Base-by-base conservation (phyloP, 2,113 vertebrate species). In the Buteo buteo region DNA sequence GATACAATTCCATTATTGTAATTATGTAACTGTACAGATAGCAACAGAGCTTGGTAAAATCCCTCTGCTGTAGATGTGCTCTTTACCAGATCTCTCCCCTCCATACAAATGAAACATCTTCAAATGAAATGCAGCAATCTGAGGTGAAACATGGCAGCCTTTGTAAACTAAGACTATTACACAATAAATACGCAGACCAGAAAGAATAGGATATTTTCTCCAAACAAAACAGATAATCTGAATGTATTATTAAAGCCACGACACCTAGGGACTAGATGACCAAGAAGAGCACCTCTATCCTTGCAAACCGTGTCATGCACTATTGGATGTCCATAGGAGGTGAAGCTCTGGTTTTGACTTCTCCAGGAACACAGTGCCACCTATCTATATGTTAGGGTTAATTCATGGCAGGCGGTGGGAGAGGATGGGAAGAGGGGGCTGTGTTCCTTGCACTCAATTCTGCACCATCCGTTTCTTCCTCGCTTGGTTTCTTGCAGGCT, bases 311-410 rank as follows among this genome's bases (percentile, higher is more conserved):
- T 3, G 3, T 12, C 59, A 15, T 2, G 28, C 7, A 1, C n/a
- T 25, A 3, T 0, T 7, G 59, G 64, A 42, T 28, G 59, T 13
- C 32, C 31, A 21, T 3, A n/a, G 32, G 28, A 50, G 49, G 18
- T 1, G 49, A 22, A 57, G 62, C 28, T 59, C 57, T 25, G 32
- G 1, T n/a, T 82, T 67, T 25, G 69, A 44, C 57, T 84, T 90
- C 38, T 71, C 52, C 95, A 57, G 11, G 88, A 78, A 16, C 79
- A 84, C 82, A 94, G 92, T 92, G 94, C 88, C 94, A 96, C 72
- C 96, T 96, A 84, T 3, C 84, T 84, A 50, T 31, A 55, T 1
- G 0, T 19, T 38, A 19, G n/a, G 11, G 80, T 55, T 74, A 70
- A 54, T 62, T 81, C 91, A 67, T 0, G 3, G 10, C 1, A n/a